Conservation (phyloP, 1,140 invertebrate genomes). For the Rhopalosiphum maidis region DNA sequence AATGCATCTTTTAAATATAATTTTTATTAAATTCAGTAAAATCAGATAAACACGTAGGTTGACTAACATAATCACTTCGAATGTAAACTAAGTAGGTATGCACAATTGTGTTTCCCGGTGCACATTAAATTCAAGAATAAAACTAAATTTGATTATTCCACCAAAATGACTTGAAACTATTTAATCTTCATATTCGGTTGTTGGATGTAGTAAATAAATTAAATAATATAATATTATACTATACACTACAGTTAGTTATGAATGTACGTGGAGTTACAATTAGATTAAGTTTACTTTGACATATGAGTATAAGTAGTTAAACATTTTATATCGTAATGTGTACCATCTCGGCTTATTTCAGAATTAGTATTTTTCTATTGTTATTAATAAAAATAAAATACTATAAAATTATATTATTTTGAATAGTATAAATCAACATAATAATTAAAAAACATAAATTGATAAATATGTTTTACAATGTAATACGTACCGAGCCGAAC, state of each 20-base stretch:
- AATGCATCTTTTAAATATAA: neutral
- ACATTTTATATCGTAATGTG: neutral
- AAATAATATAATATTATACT: neutral
- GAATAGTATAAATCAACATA: neutral
- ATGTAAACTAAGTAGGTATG: neutral
- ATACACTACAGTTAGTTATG: neutral
- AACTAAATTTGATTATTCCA: too few species aligned
- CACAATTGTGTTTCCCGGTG: neutral
- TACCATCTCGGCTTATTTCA: neutral
- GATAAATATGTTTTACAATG: neutral
- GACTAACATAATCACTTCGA: neutral
- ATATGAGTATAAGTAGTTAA: neutral
- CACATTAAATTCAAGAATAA: neutral
- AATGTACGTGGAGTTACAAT: neutral
- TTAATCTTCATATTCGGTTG: neutral
- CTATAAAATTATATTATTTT: neutral
- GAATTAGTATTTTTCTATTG: neutral
- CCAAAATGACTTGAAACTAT: neutral
- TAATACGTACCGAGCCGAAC: neutral
- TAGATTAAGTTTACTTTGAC: neutral
- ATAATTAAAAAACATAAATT: neutral
- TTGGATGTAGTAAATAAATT: neutral
- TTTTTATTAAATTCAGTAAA: neutral
- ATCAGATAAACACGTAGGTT: neutral
- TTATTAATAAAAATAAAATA: constrained; percentile 1